phyloP scores from a whole-genome alignment of 2,888 invertebrate species.

The Pharmacophagus antenor region DNA sequence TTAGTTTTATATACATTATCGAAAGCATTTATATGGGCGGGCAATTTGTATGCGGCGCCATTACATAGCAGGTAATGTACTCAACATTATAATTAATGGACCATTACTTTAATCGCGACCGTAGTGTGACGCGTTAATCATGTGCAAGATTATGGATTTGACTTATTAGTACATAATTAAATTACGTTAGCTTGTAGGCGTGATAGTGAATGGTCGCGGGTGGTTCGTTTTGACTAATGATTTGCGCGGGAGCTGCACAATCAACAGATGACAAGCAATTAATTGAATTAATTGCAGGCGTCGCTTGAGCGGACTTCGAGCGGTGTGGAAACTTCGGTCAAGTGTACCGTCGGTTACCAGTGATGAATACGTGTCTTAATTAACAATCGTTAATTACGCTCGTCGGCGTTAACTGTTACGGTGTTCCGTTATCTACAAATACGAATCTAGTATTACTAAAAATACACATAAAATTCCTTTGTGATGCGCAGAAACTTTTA shows the following conservation, averaged over 20 bases:
- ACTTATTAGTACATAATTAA: constrained; percentile 58
- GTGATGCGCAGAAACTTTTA: too few relatives aligned
- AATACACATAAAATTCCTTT: too few relatives aligned
- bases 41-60: background rate
- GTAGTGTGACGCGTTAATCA: constrained; percentile 48
- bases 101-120: constrained; percentile 39
- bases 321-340: constrained; percentile 25
- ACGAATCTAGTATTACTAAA: too few relatives aligned
- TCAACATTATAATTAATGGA: constrained; percentile 42
- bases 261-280: constrained; percentile 70
- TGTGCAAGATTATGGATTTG: constrained; percentile 48
- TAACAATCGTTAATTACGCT: background rate
- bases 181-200: constrained; percentile 39
- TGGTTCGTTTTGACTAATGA: constrained; percentile 67
- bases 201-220: constrained; percentile 43
- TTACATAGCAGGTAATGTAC: constrained; percentile 32
- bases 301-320: constrained; percentile 26
- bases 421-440: too few relatives aligned
- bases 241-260: constrained; percentile 49
- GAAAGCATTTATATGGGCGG: background rate
- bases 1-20: background rate
- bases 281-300: constrained; percentile 61
- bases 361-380: constrained; percentile 12
- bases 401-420: too few relatives aligned
- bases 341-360: constrained; percentile 20